Evolutionary conservation across 64 coral and sea anemone genomes (phyloP).

Genomic region (Actinia equina): DNA sequence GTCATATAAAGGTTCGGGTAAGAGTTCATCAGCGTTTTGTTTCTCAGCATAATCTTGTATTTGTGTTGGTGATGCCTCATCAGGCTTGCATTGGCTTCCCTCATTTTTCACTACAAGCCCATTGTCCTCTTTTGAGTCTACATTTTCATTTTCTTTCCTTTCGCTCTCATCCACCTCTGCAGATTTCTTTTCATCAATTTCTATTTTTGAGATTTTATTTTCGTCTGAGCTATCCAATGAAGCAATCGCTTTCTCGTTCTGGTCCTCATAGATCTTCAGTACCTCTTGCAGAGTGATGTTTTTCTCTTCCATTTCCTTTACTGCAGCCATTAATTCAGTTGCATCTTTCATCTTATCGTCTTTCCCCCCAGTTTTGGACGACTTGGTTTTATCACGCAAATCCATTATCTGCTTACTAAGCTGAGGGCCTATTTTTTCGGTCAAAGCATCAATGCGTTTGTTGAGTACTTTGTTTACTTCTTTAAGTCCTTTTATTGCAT

Average conservation of each 20-base stretch:
- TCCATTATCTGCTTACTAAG: slow-evolving; percentile 48
- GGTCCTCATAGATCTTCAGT: background rate
- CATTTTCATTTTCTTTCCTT: too few species aligned
- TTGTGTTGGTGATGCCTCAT: background rate
- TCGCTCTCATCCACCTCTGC: too few species aligned
- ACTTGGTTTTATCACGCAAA: background rate
- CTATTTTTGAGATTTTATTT: background rate
- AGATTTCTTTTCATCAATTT: background rate
- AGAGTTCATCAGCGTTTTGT: background rate
- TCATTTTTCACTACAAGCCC: background rate
- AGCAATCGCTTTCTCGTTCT: background rate
- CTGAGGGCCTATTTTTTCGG: slow-evolving; percentile 46
- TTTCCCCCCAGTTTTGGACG: background rate
- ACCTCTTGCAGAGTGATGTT: slow-evolving; percentile 18
- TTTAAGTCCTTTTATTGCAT: slow-evolving; percentile 46
- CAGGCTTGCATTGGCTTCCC: background rate
- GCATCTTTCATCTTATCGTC: background rate
- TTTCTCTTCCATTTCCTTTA: background rate
- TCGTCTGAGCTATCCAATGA: background rate
- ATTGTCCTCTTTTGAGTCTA: too few species aligned
- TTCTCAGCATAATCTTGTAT: background rate
- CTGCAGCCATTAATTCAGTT: background rate
- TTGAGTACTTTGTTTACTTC: slow-evolving; percentile 40
- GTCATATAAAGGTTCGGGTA: background rate
- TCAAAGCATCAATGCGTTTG: slow-evolving; percentile 46